These are phyloP conservation scores for Dendrocincla fuliginosa DNA, from an alignment of 2,797 vertebrate species.

Conservation along the genomic window DNA sequence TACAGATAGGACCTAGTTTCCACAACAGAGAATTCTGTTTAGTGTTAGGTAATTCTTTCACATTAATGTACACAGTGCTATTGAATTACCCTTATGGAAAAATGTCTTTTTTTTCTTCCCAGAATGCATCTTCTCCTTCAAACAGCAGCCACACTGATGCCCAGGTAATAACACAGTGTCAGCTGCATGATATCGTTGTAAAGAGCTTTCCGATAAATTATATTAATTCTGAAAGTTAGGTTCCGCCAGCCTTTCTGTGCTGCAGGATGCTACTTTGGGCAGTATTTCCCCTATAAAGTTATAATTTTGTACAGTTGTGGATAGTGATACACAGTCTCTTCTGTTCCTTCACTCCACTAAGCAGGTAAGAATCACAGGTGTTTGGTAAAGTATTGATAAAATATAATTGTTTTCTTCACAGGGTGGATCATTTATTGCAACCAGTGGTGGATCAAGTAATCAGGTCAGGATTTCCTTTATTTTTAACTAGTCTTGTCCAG, in stretches of 20 bases:
- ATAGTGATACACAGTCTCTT: neutral
- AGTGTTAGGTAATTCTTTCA: neutral
- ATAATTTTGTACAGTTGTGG: neutral
- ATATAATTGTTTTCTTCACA: slow-evolving; percentile 25
- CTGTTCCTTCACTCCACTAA: neutral
- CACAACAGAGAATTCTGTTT: neutral
- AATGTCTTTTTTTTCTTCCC: neutral
- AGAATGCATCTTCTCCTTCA: slow-evolving; percentile 55
- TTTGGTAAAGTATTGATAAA: neutral
- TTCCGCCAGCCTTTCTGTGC: neutral
- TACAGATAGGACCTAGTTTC: neutral
- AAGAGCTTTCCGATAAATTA: neutral
- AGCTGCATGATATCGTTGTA: neutral
- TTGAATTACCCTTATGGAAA: neutral
- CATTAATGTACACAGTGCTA: neutral
- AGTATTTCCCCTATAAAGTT: neutral
- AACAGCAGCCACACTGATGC: slow-evolving; percentile 6
- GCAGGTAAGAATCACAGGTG: neutral
- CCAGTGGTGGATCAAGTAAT: neutral
- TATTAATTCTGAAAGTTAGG: neutral
- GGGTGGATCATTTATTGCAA: slow-evolving; percentile 56
- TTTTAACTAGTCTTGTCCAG: neutral
- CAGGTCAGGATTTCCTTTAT: slow-evolving; percentile 50
- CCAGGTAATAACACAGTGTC: slow-evolving; percentile 20
- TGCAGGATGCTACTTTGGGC: neutral